These are phyloP conservation scores for Pyralis farinalis DNA, from an alignment of 2,888 invertebrate species.

Conservation along the genomic window DNA sequence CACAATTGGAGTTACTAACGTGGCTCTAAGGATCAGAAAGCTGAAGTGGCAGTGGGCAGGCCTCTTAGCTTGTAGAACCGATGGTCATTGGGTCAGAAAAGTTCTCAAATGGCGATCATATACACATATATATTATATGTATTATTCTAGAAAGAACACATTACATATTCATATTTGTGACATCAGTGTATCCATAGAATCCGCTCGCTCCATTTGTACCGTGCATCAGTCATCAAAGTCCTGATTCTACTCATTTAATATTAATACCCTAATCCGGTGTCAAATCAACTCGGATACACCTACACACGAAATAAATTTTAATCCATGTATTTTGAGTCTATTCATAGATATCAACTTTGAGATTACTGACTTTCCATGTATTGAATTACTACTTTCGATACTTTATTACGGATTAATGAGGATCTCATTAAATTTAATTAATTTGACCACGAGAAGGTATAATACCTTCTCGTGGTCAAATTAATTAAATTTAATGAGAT, in stretches of 20 bases:
- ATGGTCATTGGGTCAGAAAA: too few species aligned
- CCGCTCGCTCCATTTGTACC: constrained; percentile 41
- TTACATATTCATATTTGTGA: too few species aligned
- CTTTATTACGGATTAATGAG: constrained; percentile 8
- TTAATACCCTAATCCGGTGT: constrained; percentile 49
- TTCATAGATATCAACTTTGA: constrained; percentile 27
- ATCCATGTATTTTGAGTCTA: constrained; percentile 34
- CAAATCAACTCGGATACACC: constrained; percentile 46
- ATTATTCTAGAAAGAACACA: too few species aligned
- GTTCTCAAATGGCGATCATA: too few species aligned
- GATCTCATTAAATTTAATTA: constrained; percentile 2
- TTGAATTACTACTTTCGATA: constrained; percentile 15
- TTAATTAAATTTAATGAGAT: constrained; percentile 2
- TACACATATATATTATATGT: too few species aligned
- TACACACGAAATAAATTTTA: constrained; percentile 39
- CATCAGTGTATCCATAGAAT: too few species aligned
- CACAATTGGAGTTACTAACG: too few species aligned
- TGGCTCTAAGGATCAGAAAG: too few species aligned
- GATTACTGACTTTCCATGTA: constrained; percentile 21
- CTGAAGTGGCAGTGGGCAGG: too few species aligned
- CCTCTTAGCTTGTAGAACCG: too few species aligned
- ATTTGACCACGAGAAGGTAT: too few species aligned
- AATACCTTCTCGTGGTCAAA: too few species aligned
- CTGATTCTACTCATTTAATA: constrained; percentile 51
- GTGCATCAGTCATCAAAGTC: constrained; percentile 56